Conservation (phyloP, 2,113 vertebrate genomes). For the Oreocharis arfaki region DNA sequence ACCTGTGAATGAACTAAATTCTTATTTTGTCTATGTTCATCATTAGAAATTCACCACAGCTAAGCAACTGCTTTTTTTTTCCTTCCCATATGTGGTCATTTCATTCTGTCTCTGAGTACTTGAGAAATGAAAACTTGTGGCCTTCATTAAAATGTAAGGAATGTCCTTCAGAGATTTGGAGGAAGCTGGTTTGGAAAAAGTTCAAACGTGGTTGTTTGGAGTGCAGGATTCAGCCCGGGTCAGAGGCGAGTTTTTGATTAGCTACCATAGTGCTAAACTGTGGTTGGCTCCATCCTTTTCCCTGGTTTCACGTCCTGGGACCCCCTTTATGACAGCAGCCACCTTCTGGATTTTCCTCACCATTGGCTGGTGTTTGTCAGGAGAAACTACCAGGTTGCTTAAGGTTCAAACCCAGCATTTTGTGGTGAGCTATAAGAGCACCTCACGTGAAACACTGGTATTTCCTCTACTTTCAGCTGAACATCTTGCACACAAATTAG, state of each 20-base stretch:
- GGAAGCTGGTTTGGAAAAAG: constrained; percentile 38
- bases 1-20: neutral
- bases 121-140: constrained; percentile 46
- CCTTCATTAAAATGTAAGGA: constrained; percentile 56
- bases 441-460: neutral
- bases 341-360: neutral
- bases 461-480: neutral
- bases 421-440: neutral
- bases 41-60: neutral
- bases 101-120: constrained; percentile 7
- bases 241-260: constrained; percentile 28
- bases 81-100: constrained; percentile 23
- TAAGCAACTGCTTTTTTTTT: neutral
- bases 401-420: neutral
- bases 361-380: neutral
- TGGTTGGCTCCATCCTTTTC: neutral
- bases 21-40: neutral
- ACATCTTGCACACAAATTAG: neutral
- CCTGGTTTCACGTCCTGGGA: neutral
- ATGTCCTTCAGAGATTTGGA: constrained; percentile 40
- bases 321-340: neutral
- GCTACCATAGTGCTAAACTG: neutral
- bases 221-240: neutral
- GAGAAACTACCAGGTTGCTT: neutral
- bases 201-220: neutral